These are phyloP conservation scores for Acropternis orthonyx DNA, from an alignment of 2,797 vertebrate species.

Conservation along the genomic window DNA sequence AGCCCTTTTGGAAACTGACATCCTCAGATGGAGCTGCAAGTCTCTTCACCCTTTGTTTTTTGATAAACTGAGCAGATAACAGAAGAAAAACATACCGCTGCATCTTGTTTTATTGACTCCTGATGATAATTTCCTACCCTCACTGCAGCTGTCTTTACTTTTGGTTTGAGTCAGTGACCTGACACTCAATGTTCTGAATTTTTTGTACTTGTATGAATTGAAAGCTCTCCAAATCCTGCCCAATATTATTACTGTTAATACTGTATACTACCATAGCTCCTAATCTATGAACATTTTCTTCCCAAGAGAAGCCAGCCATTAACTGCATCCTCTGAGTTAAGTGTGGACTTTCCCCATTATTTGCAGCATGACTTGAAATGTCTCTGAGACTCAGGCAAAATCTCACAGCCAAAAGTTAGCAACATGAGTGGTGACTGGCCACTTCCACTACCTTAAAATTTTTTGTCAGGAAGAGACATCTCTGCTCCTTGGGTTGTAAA, in stretches of 20 bases:
- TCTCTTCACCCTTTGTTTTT: not conserved
- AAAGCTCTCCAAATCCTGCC: not conserved
- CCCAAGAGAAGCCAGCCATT: not conserved
- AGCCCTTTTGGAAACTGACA: not conserved
- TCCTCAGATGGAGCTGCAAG: not conserved
- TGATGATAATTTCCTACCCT: not conserved
- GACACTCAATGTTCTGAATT: not conserved
- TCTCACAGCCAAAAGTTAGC: not conserved
- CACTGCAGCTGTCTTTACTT: not conserved
- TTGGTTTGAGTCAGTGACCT: not conserved
- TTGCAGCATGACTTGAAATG: not conserved
- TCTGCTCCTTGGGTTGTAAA: not conserved
- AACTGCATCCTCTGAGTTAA: not conserved
- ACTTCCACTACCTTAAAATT: not conserved
- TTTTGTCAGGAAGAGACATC: not conserved
- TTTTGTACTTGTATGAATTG: not conserved
- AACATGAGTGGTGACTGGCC: not conserved
- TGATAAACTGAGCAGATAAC: not conserved
- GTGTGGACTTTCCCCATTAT: not conserved
- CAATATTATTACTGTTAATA: not conserved
- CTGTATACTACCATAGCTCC: not conserved
- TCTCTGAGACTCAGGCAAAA: not conserved
- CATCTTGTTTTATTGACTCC: conserved; percentile 5
- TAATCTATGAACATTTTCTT: not conserved
- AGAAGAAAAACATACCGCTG: not conserved